Conservation (phyloP, 2,888 invertebrate genomes). For the Formica aserva region DNA sequence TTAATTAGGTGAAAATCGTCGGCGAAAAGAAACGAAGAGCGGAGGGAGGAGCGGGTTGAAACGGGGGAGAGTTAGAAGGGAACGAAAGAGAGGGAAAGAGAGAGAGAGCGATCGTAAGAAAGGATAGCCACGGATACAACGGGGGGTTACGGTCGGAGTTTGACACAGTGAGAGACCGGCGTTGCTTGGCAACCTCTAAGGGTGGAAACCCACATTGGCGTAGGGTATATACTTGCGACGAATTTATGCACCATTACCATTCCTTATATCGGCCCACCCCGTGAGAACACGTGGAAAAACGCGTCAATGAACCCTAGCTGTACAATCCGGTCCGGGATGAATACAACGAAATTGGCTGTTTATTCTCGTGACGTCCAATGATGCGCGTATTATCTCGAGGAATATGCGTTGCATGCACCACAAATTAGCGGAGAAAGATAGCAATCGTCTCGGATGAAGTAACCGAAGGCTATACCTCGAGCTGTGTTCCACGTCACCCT, state of each 20-base stretch:
- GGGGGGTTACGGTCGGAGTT: slow-evolving; percentile 76
- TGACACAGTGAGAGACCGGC: slow-evolving; percentile 84
- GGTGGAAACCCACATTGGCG: slow-evolving; percentile 80
- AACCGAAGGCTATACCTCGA: not conserved
- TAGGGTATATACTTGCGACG: slow-evolving; percentile 79
- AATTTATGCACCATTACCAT: slow-evolving; percentile 78
- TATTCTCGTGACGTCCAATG: slow-evolving; percentile 26
- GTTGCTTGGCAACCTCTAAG: slow-evolving; percentile 84
- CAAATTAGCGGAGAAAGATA: slow-evolving; percentile 21
- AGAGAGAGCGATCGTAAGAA: slow-evolving; percentile 60
- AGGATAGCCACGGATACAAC: slow-evolving; percentile 69
- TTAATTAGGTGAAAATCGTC: slow-evolving; percentile 72
- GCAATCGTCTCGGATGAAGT: slow-evolving; percentile 8
- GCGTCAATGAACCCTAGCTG: slow-evolving; percentile 60
- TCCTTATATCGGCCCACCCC: slow-evolving; percentile 28
- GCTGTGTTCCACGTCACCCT: not conserved
- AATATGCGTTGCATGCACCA: not conserved
- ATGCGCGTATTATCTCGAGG: slow-evolving; percentile 21
- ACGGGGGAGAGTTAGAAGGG: slow-evolving; percentile 29
- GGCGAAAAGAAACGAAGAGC: slow-evolving; percentile 57
- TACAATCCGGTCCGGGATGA: slow-evolving; percentile 35
- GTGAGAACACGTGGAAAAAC: slow-evolving; percentile 44
- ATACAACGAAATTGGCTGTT: slow-evolving; percentile 51
- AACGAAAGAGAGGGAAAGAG: slow-evolving; percentile 17
- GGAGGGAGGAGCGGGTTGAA: slow-evolving; percentile 1